These are phyloP conservation scores for Andrena marginata DNA, from an alignment of 2,888 invertebrate species.

Conservation along the genomic window DNA sequence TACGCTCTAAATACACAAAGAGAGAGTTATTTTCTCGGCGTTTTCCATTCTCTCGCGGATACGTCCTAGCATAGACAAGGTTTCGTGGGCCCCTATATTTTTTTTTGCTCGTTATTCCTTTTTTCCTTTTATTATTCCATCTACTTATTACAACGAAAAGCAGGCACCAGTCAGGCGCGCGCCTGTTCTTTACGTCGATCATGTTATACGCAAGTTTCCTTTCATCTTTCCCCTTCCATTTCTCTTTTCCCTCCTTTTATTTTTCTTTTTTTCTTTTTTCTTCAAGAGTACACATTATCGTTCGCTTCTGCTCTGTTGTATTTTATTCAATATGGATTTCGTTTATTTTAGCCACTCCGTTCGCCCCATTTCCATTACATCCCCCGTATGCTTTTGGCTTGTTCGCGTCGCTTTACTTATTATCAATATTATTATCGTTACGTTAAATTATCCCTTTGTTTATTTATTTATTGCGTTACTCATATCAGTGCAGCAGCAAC, in stretches of 20 bases:
- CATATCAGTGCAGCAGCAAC: slow-evolving; percentile 76
- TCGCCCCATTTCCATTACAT: slow-evolving; percentile 37
- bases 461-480: slow-evolving; percentile 63
- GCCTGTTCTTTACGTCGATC: slow-evolving; percentile 64
- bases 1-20: slow-evolving; percentile 64
- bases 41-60: slow-evolving; percentile 30
- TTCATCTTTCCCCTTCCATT: slow-evolving; percentile 20
- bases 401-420: slow-evolving; percentile 54
- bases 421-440: slow-evolving; percentile 61
- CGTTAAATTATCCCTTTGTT: slow-evolving; percentile 53
- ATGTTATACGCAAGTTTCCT: slow-evolving; percentile 61
- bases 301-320: slow-evolving; percentile 65
- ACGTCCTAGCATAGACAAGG: slow-evolving; percentile 72
- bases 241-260: background rate
- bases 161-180: slow-evolving; percentile 63
- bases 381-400: slow-evolving; percentile 50
- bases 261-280: slow-evolving; percentile 36
- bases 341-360: slow-evolving; percentile 41
- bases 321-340: slow-evolving; percentile 66
- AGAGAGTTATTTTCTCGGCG: slow-evolving; percentile 67
- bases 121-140: slow-evolving; percentile 39
- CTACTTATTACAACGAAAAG: slow-evolving; percentile 78
- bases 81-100: slow-evolving; percentile 79
- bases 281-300: slow-evolving; percentile 42
- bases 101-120: slow-evolving; percentile 29